Base-by-base conservation (phyloP, 2,113 vertebrate species). In the Halichoerus grypus region DNA sequence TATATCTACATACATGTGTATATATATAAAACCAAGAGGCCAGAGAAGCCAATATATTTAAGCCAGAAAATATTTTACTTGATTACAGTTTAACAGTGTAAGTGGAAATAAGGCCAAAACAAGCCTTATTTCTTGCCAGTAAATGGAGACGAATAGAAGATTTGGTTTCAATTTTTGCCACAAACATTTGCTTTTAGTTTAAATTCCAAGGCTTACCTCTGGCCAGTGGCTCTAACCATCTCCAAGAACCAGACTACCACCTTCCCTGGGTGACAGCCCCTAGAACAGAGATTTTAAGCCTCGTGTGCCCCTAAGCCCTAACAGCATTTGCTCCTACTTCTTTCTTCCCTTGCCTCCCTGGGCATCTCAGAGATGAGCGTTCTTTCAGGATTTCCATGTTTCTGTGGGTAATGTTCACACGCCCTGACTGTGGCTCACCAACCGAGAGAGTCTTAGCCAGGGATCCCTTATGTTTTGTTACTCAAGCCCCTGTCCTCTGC, bases 41-140 rank as follows among this genome's bases (percentile, higher is more conserved):
- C 69, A 95, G 81, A 49, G 51, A 65, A 94, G 63, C 31, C n/a
- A 88, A 74, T 36, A 77, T 61, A 79, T 71, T 93, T 81, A 80
- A 92, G 36, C 22, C 72, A 97, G 93, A 80, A 86, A 82, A 81
- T 13, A 71, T 82, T 97, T 91, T 85, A 71, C 71, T 92, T 96
- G 55, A 76, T 79, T 88, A 87, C 55, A 63, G 18, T 53, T 83
- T 89, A 87, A 92, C 57, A 95, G 33, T 39, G 9, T 26, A 91
- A 67, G 82, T 49, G n/a, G 80, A 90, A 90, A 76, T 76, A 49
- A 83, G 59, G 74, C 84, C 55, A 76, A 90, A 65, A 51, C 24
- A 94, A 90, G 31, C 28, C 33, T 87, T 92, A 36, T 81, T 76
- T 76, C 71, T 65, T 59, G 21, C 69, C 65, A 92, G 74, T 5